Base-by-base conservation (phyloP, 1,140 invertebrate species). In the Sycophila sp. region DNA sequence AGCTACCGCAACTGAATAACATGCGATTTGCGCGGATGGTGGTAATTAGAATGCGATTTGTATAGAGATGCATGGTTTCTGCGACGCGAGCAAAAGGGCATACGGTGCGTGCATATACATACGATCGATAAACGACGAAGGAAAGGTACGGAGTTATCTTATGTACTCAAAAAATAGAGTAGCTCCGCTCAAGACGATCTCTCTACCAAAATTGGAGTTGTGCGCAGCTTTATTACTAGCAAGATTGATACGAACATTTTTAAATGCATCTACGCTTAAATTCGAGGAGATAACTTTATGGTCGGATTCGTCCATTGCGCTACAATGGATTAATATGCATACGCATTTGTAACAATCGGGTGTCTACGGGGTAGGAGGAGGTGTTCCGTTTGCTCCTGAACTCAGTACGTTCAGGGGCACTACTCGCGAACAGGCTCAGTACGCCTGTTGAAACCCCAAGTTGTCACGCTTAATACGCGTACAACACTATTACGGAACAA, bases 31-130 rank as follows among this genome's bases (percentile, higher is more conserved):
- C 17, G 2, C 24, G 56, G 40, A 59, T 6, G 11, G 11, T 38
- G 13, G 32, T 38, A 26, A 24, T 26, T 5, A 17, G 15, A n/a
- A 47, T 8, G 13, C 62, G 10, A 30, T 7, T n/a, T 11, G n/a
- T 6, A 17, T 65, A 24, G 62, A 65, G n/a, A 24, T 70, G 4
- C 68, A 70, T 38, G 68, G 68, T 0, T 70, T 64, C 15, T 64
- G 45, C 2, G 51, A 70, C 26, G 49, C 69, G 2, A 59, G 69
- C 17, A 28, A 51, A 24, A 40, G 28, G 8, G 59, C 34, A 6
- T 70, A 63, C 22, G 68, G 68, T 8, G 68, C 59, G 1, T 64
- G 49, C 17, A 22, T 70, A 1, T 64, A 64, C n/a, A 8, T 71
- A 26, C 24, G 59, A 26, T 53, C 69, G 2, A 49, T 28, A 0